phyloP scores from a whole-genome alignment of 2,888 invertebrate species.

The Marasmarcha lunaedactyla region DNA sequence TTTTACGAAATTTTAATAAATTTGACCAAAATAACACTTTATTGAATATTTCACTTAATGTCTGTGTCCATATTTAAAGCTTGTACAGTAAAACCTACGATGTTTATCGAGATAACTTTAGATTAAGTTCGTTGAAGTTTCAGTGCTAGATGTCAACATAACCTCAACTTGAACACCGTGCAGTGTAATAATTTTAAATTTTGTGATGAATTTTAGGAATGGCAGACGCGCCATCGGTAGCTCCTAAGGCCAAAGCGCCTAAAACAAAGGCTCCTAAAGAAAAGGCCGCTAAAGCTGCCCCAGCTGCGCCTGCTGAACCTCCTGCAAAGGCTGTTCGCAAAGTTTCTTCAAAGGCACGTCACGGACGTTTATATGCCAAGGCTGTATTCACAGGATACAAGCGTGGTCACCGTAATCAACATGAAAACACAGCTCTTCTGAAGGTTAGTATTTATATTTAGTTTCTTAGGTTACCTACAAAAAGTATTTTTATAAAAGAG shows the following conservation, averaged over 20 bases:
- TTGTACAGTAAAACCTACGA: constrained; percentile 18
- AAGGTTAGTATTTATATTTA: constrained; percentile 64
- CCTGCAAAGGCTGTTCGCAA: constrained; percentile 62
- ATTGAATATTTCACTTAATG: constrained; percentile 3
- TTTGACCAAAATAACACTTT: neutral
- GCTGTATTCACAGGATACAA: constrained; percentile 97
- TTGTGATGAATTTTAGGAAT: constrained; percentile 53
- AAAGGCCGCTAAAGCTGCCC: constrained; percentile 66
- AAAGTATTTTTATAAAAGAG: constrained; percentile 3
- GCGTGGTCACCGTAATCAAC: constrained; percentile 96
- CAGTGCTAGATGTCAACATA: constrained; percentile 52
- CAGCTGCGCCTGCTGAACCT: constrained; percentile 64
- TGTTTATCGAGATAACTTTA: constrained; percentile 27
- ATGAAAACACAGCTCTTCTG: constrained; percentile 95
- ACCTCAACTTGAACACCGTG: constrained; percentile 30
- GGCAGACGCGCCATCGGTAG: constrained; percentile 72
- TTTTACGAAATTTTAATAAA: constrained; percentile 6
- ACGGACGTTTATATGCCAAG: constrained; percentile 94
- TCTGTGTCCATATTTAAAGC: neutral
- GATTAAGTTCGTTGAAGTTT: constrained; percentile 27
- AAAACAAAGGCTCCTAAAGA: constrained; percentile 71
- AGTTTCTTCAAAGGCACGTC: constrained; percentile 68
- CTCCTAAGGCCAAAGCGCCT: constrained; percentile 64
- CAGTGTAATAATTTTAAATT: constrained; percentile 14
- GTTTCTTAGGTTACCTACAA: constrained; percentile 7